Evolutionary conservation across 2,797 vertebrate species (phyloP), one percentile per base, ranked within the genome.

Genomic region (Hybognathus amarus): DNA sequence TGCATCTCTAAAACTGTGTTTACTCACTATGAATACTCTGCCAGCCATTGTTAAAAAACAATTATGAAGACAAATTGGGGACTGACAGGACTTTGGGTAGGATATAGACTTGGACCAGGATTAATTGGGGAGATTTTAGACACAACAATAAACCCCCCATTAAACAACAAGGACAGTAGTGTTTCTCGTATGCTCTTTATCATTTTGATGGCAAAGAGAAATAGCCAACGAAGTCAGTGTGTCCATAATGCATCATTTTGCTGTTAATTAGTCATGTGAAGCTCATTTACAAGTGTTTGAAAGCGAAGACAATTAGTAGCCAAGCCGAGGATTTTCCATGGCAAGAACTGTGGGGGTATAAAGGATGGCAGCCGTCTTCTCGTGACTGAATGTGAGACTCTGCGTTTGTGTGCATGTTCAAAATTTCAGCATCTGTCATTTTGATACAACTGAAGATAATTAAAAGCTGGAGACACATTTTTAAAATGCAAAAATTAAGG

Each of bases 31-130:
- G 73, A 86, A 74, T 87, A 77, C 36, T 61, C 5, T 73, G 59
- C 88, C 84, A 88, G 69, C 6, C 13, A 30, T 85, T 90, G 85
- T 89, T 91, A 90, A 77, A 73, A 86, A 36, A 83, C 30, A 87
- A 79, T 91, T 92, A 93, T 92, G 91, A 93, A 93, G 88, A 94
- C 86, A 92, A 92, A 92, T 89, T 88, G 80, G 61, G 24, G 64
- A 36, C 77, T 89, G 85, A 81, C 73, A 88, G n/a, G 87, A 52
- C 69, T 90, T 83, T 89, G 88, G 67, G 73, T 87, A 89, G 92
- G 90, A 88, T n/a, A 88, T 71, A 86, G 71, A 80, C 79, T 90
- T 70, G 80, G 87, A 82, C 77, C 61, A 87, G 92, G 89, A 88
- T 92, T 93, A 90, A 83, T 92, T 89, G 88, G 88, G 38, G 38